Percentiles rank a stretch among this genome's conserved stretches.
These are phyloP conservation scores for Chrysolina haemoptera DNA, from an alignment of 2,888 invertebrate species.

Conservation along the genomic window DNA sequence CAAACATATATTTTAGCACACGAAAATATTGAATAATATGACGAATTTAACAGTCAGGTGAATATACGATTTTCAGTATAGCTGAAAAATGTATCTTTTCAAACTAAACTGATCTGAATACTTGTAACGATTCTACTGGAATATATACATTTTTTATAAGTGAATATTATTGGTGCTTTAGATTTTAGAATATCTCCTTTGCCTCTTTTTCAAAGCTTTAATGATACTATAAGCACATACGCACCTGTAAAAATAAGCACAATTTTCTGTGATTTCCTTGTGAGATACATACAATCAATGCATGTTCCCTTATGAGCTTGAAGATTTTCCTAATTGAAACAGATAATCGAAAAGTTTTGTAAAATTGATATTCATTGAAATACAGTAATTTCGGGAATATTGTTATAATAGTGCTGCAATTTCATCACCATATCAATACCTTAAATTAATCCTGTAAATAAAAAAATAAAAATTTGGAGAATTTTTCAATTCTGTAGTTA, in stretches of 20 bases:
- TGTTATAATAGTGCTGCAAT: constrained; percentile 1
- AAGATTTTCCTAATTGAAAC: constrained; percentile 18
- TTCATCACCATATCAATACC: not conserved
- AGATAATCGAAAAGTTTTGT: constrained; percentile 15
- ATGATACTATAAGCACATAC: constrained; percentile 36
- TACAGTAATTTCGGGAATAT: constrained; percentile 1
- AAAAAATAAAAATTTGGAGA: no score
- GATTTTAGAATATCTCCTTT: constrained; percentile 31
- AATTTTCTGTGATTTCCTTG: constrained; percentile 59
- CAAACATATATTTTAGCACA: not conserved
- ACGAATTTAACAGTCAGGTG: not conserved
- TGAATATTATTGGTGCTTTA: constrained; percentile 35
- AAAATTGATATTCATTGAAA: constrained; percentile 1
- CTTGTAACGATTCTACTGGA: not conserved
- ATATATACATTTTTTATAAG: constrained; percentile 4
- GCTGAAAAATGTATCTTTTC: constrained; percentile 1
- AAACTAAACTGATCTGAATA: not conserved
- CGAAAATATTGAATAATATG: not conserved
- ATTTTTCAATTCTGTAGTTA: no score
- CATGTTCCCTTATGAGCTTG: constrained; percentile 44
- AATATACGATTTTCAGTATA: not conserved
- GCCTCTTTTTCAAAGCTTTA: constrained; percentile 39
- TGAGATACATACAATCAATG: constrained; percentile 45
- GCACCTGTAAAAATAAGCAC: constrained; percentile 58
- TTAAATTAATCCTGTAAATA: not conserved